Evolutionary conservation across 2,797 vertebrate genomes (phyloP), one percentile per base, ranked within the genome.

Genomic region (Acanthiza pusilla): DNA sequence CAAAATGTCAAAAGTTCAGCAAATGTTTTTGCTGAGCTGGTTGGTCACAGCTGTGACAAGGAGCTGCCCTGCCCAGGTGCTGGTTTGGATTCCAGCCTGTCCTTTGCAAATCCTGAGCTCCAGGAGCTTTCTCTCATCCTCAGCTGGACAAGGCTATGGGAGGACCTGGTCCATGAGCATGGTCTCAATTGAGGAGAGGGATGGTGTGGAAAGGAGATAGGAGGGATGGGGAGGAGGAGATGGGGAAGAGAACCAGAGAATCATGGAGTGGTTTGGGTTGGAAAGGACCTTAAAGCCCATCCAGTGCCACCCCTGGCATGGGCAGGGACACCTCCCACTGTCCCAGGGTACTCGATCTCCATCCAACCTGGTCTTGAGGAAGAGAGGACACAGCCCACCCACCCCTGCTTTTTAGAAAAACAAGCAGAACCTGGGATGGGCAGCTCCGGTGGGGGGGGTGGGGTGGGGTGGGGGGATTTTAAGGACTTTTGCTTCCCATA

Each of bases 311-410:
- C 27, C 19, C 32, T 50, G 32, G 22, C 55, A 29, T 12, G 38
- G 27, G 55, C 63, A 62, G 50, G 42, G 43, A 30, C 57, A 45
- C 12, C n/a, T 77, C 0, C 29, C 51, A 8, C 29, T 23, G 5
- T 5, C 9, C n/a, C 65, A 58, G 25, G 25, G 0, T 40, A 29
- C 43, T 57, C 45, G 38, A 57, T 18, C 38, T 65, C 51, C 0
- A 1, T 40, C 29, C 58, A 65, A 2, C 25, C 10, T 51, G 65
- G 17, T 18, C 66, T 53, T 40, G 45, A 34, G 45, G 42, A 61
- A 55, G 7, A 72, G 27, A 66, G 29, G 45, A 32, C 23, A 38
- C 51, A 62, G 36, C 43, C 22, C 18, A 26, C 16, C 9, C 25
- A 12, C 13, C 34, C 57, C 47, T 67, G 54, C 27, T 53, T 67